Base-by-base conservation (phyloP, 2,113 vertebrate genomes). In the Lutjanus erythropterus region DNA sequence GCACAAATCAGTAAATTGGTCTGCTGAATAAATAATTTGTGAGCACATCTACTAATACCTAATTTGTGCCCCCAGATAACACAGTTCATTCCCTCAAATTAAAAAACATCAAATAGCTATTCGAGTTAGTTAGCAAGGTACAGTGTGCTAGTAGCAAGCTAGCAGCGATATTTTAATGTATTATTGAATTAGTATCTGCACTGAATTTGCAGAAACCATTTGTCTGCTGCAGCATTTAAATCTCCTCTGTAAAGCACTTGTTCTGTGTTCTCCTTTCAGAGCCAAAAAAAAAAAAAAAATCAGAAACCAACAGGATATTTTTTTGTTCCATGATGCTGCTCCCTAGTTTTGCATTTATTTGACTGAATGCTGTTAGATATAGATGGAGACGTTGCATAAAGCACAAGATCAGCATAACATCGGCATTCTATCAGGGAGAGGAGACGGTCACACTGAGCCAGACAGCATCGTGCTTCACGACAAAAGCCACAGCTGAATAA, bases 1-100 rank as follows among this genome's bases (percentile, higher is more conserved):
- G 44, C 23, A 73, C 42, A 69, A 31, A 76, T 76, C 67, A 42
- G 55, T 23, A 58, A 76, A 62, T 25, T 77, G 8, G 27, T 39
- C 55, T 55, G 41, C 19, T 81, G 18, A 74, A 66, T 78, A 55
- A 87, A 84, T 75, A 50, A 61, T 39, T 23, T 53, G 23, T 52
- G 33, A 23, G 39, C 50, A 82, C 41, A 27, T 56, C 42, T 68
- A 25, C 49, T 25, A 52, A 52, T 62, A 64, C 52, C 69, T 75
- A 52, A 75, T 71, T 46, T 65, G 42, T 65, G 58, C 37, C 49
- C 19, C 64, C 25, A 70, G 15, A 56, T 64, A 58, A 81, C 29
- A 14, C 5, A 53, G 6, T 47, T 44, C 14, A 19, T 41, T 49
- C n/a, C 39, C 27, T 75, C 8, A 21, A 47, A 49, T 56, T 4